Evolutionary conservation across 2,113 vertebrate species (phyloP).

Genomic region (Otus sunia): DNA sequence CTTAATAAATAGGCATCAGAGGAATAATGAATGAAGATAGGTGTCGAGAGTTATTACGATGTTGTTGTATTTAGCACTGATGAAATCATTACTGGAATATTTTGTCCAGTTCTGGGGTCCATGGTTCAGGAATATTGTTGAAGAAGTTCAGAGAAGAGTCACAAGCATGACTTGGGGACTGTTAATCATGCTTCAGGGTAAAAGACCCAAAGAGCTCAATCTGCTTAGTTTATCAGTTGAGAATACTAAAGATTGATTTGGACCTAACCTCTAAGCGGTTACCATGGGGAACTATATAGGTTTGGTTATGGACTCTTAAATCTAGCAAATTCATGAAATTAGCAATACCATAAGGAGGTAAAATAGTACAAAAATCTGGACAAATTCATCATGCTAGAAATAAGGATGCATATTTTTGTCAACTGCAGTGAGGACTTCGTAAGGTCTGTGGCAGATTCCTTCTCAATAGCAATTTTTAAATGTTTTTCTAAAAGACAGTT

Average conservation of each 20-base stretch:
- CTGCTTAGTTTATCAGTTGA: slow-evolving; percentile 34
- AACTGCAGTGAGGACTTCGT: not conserved
- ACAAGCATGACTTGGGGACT: not conserved
- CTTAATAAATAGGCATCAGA: slow-evolving; percentile 62
- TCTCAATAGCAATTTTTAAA: not conserved
- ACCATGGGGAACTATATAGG: not conserved
- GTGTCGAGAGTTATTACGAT: slow-evolving; percentile 53
- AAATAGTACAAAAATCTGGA: not conserved
- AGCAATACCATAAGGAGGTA: not conserved
- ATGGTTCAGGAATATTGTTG: slow-evolving; percentile 49
- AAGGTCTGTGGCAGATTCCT: not conserved
- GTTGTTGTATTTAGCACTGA: slow-evolving; percentile 66
- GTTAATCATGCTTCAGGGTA: slow-evolving; percentile 47
- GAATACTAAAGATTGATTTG: slow-evolving; percentile 37
- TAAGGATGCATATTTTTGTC: not conserved
- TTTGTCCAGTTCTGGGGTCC: slow-evolving; percentile 35
- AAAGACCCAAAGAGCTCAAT: slow-evolving; percentile 26
- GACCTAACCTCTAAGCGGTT: slow-evolving; percentile 15
- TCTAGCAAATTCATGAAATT: not conserved
- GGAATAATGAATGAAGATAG: slow-evolving; percentile 67
- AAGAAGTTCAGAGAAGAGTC: slow-evolving; percentile 53
- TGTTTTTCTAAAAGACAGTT: not conserved
- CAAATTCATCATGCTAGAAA: not conserved
- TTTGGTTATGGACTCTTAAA: slow-evolving; percentile 18
- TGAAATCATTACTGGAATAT: slow-evolving; percentile 65